Percentiles rank a stretch among this genome's conserved stretches.
These are phyloP conservation scores for Luidia sarsii DNA, from an alignment of 53 echinoderm and acorn worm genomes.

Conservation along the genomic window DNA sequence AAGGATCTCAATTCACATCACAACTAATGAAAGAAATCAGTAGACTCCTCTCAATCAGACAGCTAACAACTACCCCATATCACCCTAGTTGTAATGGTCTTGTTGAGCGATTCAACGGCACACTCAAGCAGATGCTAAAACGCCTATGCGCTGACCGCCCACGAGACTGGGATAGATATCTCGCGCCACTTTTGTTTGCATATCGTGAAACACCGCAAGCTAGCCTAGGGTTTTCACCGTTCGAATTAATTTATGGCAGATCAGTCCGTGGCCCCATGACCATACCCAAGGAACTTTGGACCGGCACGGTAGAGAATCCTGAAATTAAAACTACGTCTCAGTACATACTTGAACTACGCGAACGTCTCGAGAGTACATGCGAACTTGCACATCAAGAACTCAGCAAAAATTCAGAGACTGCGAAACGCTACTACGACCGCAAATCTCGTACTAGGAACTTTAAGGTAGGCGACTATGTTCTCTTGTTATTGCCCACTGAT, in stretches of 20 bases:
- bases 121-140: conserved; percentile 54
- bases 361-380: conserved; percentile 41
- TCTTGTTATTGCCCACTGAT: conserved; percentile 61
- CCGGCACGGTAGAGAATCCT: neutral
- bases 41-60: conserved; percentile 25
- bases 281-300: conserved; percentile 52
- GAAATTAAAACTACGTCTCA: conserved; percentile 57
- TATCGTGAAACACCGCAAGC: conserved; percentile 32
- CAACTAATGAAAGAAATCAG: conserved; percentile 56
- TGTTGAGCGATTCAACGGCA: conserved; percentile 54
- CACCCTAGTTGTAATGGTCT: conserved; percentile 44
- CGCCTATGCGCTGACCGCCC: conserved; percentile 53
- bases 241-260: conserved; percentile 46
- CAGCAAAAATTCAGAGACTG: neutral
- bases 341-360: conserved; percentile 39
- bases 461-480: conserved; percentile 51
- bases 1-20: conserved; percentile 48
- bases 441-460: neutral
- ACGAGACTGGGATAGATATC: conserved; percentile 43
- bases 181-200: conserved; percentile 40
- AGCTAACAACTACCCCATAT: conserved; percentile 33
- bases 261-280: conserved; percentile 50
- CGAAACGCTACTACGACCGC: neutral
- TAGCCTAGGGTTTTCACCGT: conserved; percentile 48
- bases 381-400: conserved; percentile 19